Evolutionary conservation across 2,888 invertebrate species (phyloP).

Genomic region (Netelia melanura): DNA sequence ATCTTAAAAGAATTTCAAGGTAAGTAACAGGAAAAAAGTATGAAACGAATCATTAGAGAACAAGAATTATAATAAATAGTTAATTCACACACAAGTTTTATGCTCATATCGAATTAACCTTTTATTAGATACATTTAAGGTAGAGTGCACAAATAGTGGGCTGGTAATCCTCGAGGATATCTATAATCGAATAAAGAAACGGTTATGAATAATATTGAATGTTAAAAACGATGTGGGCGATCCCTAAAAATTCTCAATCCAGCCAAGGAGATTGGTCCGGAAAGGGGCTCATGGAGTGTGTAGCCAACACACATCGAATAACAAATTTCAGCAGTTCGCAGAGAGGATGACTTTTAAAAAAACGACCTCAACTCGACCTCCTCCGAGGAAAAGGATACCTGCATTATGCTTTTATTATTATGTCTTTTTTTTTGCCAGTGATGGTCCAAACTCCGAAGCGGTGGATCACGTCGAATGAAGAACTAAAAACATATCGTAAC

Average conservation of each 20-base stretch:
- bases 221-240: constrained; percentile 32
- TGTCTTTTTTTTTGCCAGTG: too few relatives aligned
- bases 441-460: too few relatives aligned
- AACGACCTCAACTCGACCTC: constrained; percentile 65
- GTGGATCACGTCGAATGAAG: too few relatives aligned
- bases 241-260: constrained; percentile 58
- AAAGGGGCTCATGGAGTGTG: constrained; percentile 53
- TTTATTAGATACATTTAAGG: background rate
- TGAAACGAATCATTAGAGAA: background rate
- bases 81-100: too few relatives aligned
- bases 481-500: too few relatives aligned
- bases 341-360: constrained; percentile 55
- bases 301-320: constrained; percentile 62
- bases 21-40: background rate
- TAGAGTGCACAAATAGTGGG: background rate
- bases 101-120: too few relatives aligned
- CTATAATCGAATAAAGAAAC: background rate
- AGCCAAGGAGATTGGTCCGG: constrained; percentile 61
- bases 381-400: constrained; percentile 41
- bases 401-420: too few relatives aligned
- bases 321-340: constrained; percentile 58
- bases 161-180: background rate
- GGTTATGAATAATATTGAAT: background rate
- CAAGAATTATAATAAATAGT: background rate
- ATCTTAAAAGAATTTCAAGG: background rate